Evolutionary conservation across 2,113 vertebrate genomes (phyloP).

Genomic region (Brachionichthys hirsutus): DNA sequence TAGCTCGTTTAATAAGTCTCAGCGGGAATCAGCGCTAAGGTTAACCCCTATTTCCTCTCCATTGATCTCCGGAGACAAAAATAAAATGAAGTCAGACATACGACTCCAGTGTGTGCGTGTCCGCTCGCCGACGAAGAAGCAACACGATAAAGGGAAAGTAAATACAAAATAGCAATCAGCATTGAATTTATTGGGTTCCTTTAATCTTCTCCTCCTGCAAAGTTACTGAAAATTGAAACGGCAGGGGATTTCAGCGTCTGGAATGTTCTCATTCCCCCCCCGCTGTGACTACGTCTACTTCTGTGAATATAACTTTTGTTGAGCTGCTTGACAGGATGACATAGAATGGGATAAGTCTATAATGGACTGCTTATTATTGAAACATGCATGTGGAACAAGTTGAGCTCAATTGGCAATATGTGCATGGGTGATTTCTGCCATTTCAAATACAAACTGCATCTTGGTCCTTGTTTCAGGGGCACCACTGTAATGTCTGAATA

Average conservation of each 20-base stretch:
- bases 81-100: constrained; percentile 19
- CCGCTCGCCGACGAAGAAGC: background rate
- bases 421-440: background rate
- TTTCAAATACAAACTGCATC: too few species aligned
- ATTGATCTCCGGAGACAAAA: constrained; percentile 38
- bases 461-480: too few species aligned
- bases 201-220: constrained; percentile 24
- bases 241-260: constrained; percentile 43
- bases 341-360: constrained; percentile 14
- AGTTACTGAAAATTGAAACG: constrained; percentile 57
- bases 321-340: background rate
- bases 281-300: constrained; percentile 18
- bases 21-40: constrained; percentile 51
- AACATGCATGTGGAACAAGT: constrained; percentile 10
- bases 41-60: constrained; percentile 48
- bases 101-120: background rate
- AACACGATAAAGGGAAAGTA: constrained; percentile 9
- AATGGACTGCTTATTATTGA: constrained; percentile 7
- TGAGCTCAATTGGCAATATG: background rate
- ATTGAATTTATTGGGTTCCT: constrained; percentile 34
- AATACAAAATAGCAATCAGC: constrained; percentile 6
- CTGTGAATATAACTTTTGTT: constrained; percentile 42
- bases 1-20: constrained; percentile 67
- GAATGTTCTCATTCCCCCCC: constrained; percentile 40
- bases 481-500: too few species aligned